phyloP scores from a whole-genome alignment of 2,113 vertebrate genomes.

The Sclerurus mexicanus region DNA sequence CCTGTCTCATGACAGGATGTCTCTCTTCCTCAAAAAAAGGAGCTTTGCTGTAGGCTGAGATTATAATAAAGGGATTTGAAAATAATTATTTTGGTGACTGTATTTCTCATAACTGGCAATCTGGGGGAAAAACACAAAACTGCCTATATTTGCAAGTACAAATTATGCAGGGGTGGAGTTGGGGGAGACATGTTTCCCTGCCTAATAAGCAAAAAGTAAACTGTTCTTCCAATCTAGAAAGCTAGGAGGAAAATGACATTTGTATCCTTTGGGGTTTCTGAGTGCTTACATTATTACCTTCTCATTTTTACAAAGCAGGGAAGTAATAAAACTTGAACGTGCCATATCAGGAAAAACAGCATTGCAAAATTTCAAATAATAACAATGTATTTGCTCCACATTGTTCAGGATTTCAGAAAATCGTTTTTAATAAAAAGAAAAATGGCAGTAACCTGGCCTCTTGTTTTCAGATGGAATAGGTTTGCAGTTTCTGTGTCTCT shows the following conservation, averaged over 20 bases:
- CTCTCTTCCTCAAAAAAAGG: background rate
- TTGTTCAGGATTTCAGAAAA: background rate
- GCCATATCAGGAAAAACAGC: background rate
- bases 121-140: background rate
- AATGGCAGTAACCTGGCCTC: background rate
- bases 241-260: background rate
- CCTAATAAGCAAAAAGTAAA: constrained; percentile 9
- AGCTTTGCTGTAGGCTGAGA: background rate
- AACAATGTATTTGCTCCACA: background rate
- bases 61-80: background rate
- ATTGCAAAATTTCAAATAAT: background rate
- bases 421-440: background rate
- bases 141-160: background rate
- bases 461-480: background rate
- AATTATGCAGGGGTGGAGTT: background rate
- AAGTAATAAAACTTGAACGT: background rate
- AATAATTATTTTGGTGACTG: background rate
- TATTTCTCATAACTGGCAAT: background rate
- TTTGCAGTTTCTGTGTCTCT: background rate
- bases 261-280: background rate
- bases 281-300: background rate
- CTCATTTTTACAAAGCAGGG: background rate
- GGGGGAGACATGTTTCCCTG: background rate
- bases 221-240: background rate
- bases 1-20: background rate